Evolutionary conservation across 2,113 vertebrate species (phyloP).

Genomic region (Apaloderma vittatum): DNA sequence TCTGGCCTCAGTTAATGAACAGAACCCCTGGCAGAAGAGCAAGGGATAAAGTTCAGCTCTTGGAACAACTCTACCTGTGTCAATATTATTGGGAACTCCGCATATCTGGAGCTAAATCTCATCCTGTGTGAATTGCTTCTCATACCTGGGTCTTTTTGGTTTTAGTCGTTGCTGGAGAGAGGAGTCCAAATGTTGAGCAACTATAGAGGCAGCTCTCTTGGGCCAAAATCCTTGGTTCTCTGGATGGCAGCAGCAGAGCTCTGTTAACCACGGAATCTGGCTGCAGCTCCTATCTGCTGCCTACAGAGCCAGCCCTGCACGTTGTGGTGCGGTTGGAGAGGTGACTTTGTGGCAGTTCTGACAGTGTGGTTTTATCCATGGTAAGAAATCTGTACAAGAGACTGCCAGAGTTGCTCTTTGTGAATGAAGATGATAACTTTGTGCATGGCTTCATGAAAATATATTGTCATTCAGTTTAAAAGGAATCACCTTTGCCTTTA

Average conservation of each 20-base stretch:
- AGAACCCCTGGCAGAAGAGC: background rate
- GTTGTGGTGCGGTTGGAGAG: background rate
- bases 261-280: background rate
- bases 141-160: background rate
- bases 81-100: background rate
- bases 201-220: background rate
- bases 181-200: background rate
- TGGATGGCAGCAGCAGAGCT: background rate
- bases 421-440: background rate
- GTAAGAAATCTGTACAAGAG: background rate
- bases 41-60: background rate
- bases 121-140: background rate
- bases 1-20: background rate
- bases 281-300: background rate
- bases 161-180: background rate
- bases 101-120: background rate
- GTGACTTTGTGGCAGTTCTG: background rate
- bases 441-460: background rate
- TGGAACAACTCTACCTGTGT: background rate
- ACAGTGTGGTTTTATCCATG: background rate
- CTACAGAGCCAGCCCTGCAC: background rate
- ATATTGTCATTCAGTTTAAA: background rate
- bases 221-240: background rate
- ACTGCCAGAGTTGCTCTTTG: background rate
- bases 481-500: background rate